Conservation (phyloP, 1,140 invertebrate genomes). For the Aradophagus sp. region DNA sequence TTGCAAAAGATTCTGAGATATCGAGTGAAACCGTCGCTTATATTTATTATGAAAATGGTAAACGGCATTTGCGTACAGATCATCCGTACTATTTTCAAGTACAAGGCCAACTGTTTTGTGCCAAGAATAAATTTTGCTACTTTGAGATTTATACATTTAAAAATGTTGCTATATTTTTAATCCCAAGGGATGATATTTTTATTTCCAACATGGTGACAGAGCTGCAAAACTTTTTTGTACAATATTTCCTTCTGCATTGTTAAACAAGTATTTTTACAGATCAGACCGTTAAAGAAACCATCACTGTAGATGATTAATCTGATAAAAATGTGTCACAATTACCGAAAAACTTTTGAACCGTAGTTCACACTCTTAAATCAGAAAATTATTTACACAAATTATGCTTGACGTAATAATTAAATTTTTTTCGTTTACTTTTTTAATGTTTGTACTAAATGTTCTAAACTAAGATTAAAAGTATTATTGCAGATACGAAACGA, state of each 20-base stretch:
- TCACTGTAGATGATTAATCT: no score
- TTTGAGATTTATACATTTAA: constrained; percentile 22
- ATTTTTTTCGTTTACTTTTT: no score
- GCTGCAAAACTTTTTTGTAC: constrained; percentile 3
- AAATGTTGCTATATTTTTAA: constrained; percentile 8
- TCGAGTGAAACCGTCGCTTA: constrained; percentile 8
- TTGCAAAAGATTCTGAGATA: constrained; percentile 10
- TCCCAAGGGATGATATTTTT: constrained; percentile 24
- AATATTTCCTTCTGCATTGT: constrained; percentile 14
- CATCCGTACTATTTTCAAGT: constrained; percentile 31
- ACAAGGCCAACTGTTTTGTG: constrained; percentile 13
- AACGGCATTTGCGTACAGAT: constrained; percentile 5
- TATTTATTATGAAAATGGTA: constrained; percentile 4
- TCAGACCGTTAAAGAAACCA: neutral
- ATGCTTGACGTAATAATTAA: no score
- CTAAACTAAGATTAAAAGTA: no score
- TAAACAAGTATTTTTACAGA: constrained; percentile 18
- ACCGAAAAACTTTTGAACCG: no score
- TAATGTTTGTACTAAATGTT: no score
- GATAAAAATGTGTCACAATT: no score
- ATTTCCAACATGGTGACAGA: constrained; percentile 3
- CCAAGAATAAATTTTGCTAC: constrained; percentile 17
- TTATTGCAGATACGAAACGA: no score
- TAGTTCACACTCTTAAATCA: no score
- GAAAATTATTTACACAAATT: no score